Evolutionary conservation across 1,140 invertebrate species (phyloP), one percentile per base, ranked within the genome.

Genomic region (Vollenhovia emeryi): DNA sequence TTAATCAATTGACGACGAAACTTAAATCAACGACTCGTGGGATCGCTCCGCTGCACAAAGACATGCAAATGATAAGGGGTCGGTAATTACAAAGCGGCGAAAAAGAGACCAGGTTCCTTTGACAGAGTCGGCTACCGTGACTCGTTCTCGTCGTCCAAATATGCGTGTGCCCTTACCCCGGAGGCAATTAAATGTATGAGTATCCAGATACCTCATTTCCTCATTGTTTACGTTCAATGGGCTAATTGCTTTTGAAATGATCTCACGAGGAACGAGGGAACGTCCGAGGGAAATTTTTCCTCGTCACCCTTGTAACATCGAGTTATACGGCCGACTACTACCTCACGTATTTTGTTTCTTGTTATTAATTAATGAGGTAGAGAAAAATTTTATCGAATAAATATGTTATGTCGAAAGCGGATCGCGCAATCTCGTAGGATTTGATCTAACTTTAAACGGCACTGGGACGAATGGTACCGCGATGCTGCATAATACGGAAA

Each of bases 221-320:
- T 86, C 60, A 86, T 88, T 91, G 86, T 91, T 91, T 91, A 89
- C 78, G 82, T 89, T 89, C 90, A 88, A 78, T 59, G n/a, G 84
- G 80, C 84, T 91, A 91, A 91, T 91, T 91, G 88, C 86, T 89
- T 91, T 91, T 91, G 86, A 86, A 91, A 89, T 85, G 66, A 88
- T 75, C 60, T 68, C 83, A 21, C 40, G 30, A n/a, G 33, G 1
- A 5, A 21, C 30, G 21, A 27, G 33, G 2, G 7, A 24, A 9
- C n/a, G 27, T 76, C 40, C 43, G 30, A 60, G 50, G 30, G 21
- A 36, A 50, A n/a, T 66, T 79, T 79, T 68, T 18, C 27, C n/a
- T 60, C 36, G 3, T 24, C 15, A 21, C 6, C 24, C 18, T 43
- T 18, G 36, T 60, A 50, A 59, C 18, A 13, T 62, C 8, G 15